These are phyloP conservation scores for Thecophora atra DNA, from an alignment of 2,888 invertebrate genomes.

Conservation along the genomic window DNA sequence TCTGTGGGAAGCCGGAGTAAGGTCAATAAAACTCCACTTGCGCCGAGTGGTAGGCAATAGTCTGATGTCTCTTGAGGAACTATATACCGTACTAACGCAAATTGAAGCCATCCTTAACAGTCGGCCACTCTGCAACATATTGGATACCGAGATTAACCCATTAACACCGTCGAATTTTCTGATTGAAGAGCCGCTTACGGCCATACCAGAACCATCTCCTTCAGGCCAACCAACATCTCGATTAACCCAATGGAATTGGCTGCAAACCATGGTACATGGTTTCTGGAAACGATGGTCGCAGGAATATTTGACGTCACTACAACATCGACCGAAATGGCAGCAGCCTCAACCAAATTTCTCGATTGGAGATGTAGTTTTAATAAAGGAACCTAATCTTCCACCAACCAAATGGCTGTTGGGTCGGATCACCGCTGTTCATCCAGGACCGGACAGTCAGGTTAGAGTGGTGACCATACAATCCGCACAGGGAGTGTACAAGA, in stretches of 20 bases:
- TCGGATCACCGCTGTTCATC: constrained; percentile 36
- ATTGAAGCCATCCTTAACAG: constrained; percentile 40
- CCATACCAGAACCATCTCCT: constrained; percentile 30
- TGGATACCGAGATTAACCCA: neutral
- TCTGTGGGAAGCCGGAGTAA: no score
- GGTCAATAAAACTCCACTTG: constrained; percentile 36
- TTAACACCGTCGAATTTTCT: constrained; percentile 39
- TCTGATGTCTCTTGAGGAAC: constrained; percentile 37
- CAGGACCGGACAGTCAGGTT: constrained; percentile 38
- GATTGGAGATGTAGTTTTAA: constrained; percentile 4
- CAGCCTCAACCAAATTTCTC: constrained; percentile 6
- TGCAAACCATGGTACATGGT: constrained; percentile 36
- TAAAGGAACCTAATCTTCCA: constrained; percentile 25
- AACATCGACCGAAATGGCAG: constrained; percentile 32
- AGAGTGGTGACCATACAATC: constrained; percentile 30
- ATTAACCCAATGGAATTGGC: constrained; percentile 12
- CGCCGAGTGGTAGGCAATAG: constrained; percentile 33
- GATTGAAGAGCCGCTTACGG: constrained; percentile 37
- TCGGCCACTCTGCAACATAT: constrained; percentile 32
- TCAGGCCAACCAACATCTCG: neutral
- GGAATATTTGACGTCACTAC: constrained; percentile 34
- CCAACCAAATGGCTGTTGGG: constrained; percentile 12
- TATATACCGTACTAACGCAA: constrained; percentile 40
- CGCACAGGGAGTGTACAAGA: neutral
- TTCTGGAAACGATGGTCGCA: constrained; percentile 43